Conservation (phyloP, 2,888 invertebrate genomes). For the Ophion obscuratus region DNA sequence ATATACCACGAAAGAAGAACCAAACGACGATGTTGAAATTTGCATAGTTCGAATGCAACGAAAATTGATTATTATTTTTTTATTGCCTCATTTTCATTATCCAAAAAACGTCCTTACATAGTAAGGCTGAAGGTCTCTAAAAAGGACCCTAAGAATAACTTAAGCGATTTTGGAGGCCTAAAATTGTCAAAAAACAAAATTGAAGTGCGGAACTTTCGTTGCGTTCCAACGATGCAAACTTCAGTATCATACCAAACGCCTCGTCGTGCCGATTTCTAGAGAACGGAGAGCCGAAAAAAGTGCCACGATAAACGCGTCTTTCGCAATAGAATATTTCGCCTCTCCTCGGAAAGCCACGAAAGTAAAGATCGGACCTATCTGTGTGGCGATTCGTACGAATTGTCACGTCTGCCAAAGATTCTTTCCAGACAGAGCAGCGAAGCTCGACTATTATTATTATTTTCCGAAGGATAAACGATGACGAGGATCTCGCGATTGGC, state of each 20-base stretch:
- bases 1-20: too few species aligned
- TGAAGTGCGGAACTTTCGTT: too few species aligned
- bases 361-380: background rate
- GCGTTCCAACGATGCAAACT: too few species aligned
- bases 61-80: too few species aligned
- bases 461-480: constrained; percentile 32
- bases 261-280: background rate
- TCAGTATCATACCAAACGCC: background rate
- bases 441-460: constrained; percentile 41
- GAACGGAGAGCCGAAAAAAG: background rate
- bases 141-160: too few species aligned
- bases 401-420: constrained; percentile 49
- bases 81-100: too few species aligned
- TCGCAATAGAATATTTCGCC: background rate
- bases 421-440: constrained; percentile 51
- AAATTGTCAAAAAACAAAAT: too few species aligned
- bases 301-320: background rate
- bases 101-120: too few species aligned
- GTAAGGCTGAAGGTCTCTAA: too few species aligned
- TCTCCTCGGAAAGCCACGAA: background rate
- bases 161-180: too few species aligned
- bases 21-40: too few species aligned
- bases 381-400: constrained; percentile 32
- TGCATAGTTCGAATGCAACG: too few species aligned
- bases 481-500: constrained; percentile 4